phyloP scores from a whole-genome alignment of 1,140 invertebrate genomes.

The Triops cancriformis region DNA sequence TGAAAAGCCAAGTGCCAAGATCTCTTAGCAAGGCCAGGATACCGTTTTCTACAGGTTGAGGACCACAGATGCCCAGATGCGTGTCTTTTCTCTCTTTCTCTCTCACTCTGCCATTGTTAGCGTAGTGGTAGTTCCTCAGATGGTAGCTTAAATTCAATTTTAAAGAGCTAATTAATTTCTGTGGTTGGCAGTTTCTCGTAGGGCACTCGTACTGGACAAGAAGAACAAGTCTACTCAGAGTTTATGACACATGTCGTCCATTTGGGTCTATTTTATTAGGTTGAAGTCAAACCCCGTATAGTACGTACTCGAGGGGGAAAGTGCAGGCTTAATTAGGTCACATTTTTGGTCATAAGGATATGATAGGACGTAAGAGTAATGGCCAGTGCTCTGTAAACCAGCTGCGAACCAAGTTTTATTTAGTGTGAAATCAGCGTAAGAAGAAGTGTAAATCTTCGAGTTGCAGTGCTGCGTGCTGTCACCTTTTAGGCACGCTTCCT shows the following conservation, averaged over 20 bases:
- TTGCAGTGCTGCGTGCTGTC: neutral
- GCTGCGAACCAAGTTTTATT: neutral
- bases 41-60: neutral
- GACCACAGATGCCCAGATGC: neutral
- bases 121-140: neutral
- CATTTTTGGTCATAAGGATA: neutral
- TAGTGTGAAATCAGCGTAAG: neutral
- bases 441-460: neutral
- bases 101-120: neutral
- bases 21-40: neutral
- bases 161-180: neutral
- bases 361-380: neutral
- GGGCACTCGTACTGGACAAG: neutral
- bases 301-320: neutral
- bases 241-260: neutral
- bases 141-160: slow-evolving; percentile 14
- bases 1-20: neutral
- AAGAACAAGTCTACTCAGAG: neutral
- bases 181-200: neutral
- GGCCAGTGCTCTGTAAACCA: neutral
- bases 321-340: neutral
- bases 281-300: neutral
- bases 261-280: neutral
- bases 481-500: neutral
- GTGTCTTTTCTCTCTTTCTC: neutral